phyloP scores from a whole-genome alignment of 2,888 invertebrate genomes.

The Psylliodes chrysocephalus region DNA sequence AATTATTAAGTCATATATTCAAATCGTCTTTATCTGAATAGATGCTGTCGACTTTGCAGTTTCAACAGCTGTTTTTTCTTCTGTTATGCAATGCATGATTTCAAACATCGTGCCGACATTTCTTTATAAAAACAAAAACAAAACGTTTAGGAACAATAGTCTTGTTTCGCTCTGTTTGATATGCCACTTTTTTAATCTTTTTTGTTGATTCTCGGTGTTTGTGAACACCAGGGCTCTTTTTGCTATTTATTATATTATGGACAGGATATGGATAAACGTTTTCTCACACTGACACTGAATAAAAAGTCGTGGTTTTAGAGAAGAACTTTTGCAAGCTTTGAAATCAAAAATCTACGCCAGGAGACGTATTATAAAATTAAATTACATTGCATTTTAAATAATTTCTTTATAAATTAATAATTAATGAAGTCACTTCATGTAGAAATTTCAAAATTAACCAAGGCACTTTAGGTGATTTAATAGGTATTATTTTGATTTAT shows the following conservation, averaged over 20 bases:
- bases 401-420: no score
- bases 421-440: no score
- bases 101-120: slow-evolving; percentile 50
- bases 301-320: background rate
- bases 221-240: slow-evolving; percentile 24
- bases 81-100: slow-evolving; percentile 51
- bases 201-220: slow-evolving; percentile 32
- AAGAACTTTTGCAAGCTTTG: no score
- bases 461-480: no score
- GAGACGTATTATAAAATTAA: no score
- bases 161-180: slow-evolving; percentile 54
- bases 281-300: slow-evolving; percentile 11
- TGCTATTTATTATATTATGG: slow-evolving; percentile 16
- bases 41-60: slow-evolving; percentile 31
- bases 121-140: slow-evolving; percentile 47
- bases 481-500: no score
- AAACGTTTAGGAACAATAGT: slow-evolving; percentile 52
- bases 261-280: slow-evolving; percentile 10
- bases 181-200: slow-evolving; percentile 34
- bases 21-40: slow-evolving; percentile 26
- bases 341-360: no score
- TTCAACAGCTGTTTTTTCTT: slow-evolving; percentile 34
- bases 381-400: no score
- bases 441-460: no score
- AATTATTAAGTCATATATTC: slow-evolving; percentile 33